Evolutionary conservation across 2,888 invertebrate species (phyloP).

Genomic region (Trypoxylon attenuatum): DNA sequence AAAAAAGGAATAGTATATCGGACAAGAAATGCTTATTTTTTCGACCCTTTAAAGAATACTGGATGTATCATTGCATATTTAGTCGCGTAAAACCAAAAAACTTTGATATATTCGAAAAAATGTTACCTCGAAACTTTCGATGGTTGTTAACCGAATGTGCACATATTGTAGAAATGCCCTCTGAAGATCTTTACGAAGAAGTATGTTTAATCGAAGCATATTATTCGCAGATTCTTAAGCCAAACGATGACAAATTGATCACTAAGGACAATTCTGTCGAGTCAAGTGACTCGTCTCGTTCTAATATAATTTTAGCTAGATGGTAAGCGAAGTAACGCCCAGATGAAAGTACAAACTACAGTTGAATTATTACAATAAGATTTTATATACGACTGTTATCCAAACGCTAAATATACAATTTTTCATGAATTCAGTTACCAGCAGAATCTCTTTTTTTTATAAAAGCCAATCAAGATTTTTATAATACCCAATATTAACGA

Average conservation of each 20-base stretch:
- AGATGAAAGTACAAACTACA: too few relatives aligned
- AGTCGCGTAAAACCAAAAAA: slow-evolving; percentile 59
- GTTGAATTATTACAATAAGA: too few relatives aligned
- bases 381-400: too few relatives aligned
- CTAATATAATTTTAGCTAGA: slow-evolving; percentile 29
- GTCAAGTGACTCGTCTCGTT: neutral
- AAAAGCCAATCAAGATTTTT: too few relatives aligned
- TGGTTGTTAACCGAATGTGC: slow-evolving; percentile 73
- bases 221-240: slow-evolving; percentile 51
- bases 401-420: too few relatives aligned
- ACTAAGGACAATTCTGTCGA: neutral
- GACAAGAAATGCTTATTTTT: slow-evolving; percentile 40
- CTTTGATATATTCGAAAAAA: slow-evolving; percentile 63
- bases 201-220: slow-evolving; percentile 67
- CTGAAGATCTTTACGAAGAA: slow-evolving; percentile 70
- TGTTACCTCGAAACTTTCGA: slow-evolving; percentile 67
- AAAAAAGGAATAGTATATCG: neutral
- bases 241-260: neutral
- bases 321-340: slow-evolving; percentile 27
- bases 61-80: slow-evolving; percentile 69
- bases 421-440: too few relatives aligned
- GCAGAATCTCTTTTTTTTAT: too few relatives aligned
- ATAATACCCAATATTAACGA: too few relatives aligned
- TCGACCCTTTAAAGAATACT: slow-evolving; percentile 67
- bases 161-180: slow-evolving; percentile 62